phyloP scores from a whole-genome alignment of 1,140 invertebrate species.

The Nymphalis io region DNA sequence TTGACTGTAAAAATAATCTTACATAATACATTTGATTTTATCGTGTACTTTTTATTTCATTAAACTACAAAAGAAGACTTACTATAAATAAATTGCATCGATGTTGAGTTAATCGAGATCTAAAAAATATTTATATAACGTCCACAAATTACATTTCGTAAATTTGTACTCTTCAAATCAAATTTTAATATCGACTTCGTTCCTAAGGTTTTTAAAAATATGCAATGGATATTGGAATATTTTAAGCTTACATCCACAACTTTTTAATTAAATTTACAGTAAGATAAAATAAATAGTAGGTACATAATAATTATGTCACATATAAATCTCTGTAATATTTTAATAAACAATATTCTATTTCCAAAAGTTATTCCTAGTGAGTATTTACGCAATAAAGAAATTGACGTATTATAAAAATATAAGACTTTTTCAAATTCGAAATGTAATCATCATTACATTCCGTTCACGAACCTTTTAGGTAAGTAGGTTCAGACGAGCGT shows the following conservation, averaged over 20 bases:
- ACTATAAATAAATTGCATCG: slow-evolving; percentile 16
- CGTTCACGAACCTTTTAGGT: background rate
- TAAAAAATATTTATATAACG: slow-evolving; percentile 22
- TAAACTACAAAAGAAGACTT: slow-evolving; percentile 21
- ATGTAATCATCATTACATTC: background rate
- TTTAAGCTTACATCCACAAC: no score
- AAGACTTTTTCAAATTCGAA: no score
- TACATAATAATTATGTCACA: no score
- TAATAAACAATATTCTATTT: no score
- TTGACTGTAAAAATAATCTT: slow-evolving; percentile 26
- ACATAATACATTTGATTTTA: slow-evolving; percentile 26
- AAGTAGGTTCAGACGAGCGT: slow-evolving; percentile 19
- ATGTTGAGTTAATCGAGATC: background rate
- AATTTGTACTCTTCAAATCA: background rate
- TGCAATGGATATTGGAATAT: no score
- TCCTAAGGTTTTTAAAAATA: no score
- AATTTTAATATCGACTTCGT: background rate
- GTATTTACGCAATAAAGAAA: no score
- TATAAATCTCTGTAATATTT: no score
- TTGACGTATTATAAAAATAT: no score
- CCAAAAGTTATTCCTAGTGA: no score
- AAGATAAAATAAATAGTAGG: no score
- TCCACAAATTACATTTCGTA: slow-evolving; percentile 6
- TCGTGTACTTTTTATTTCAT: slow-evolving; percentile 21
- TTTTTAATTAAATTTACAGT: no score